Conservation (phyloP, 2,797 vertebrate species). For the Dromococcyx pavoninus region DNA sequence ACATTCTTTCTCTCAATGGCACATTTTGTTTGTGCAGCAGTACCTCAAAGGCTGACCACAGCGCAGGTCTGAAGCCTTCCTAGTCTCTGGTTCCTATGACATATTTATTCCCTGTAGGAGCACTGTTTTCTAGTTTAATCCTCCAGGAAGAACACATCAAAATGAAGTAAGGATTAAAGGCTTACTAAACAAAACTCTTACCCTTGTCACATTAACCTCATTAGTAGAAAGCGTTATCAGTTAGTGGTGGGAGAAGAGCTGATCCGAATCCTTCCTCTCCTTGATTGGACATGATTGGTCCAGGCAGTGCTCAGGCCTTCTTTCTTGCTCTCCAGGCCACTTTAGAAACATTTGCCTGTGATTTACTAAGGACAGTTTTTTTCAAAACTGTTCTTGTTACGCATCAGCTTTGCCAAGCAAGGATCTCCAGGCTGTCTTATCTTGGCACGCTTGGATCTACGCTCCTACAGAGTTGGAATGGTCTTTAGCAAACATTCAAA, state of each 20-base stretch:
- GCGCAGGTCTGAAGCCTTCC: background rate
- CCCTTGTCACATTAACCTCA: background rate
- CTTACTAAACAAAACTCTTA: background rate
- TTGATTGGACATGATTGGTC: background rate
- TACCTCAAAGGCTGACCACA: background rate
- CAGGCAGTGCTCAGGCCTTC: background rate
- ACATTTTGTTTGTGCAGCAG: background rate
- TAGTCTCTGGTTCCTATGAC: background rate
- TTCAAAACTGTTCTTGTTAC: background rate
- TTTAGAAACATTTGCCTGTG: background rate
- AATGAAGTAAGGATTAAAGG: background rate
- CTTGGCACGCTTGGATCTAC: background rate
- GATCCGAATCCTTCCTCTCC: background rate
- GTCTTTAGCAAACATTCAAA: background rate
- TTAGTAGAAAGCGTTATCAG: background rate
- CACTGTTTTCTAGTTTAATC: background rate
- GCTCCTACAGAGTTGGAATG: background rate
- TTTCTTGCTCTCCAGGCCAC: background rate
- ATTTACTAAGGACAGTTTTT: background rate
- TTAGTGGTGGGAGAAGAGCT: background rate
- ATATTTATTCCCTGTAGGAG: background rate
- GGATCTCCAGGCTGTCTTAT: background rate
- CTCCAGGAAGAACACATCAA: background rate
- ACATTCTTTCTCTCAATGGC: background rate
- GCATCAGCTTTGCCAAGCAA: background rate